These are phyloP conservation scores for Amitus sp. DNA, from an alignment of 2,888 invertebrate genomes.

Conservation along the genomic window DNA sequence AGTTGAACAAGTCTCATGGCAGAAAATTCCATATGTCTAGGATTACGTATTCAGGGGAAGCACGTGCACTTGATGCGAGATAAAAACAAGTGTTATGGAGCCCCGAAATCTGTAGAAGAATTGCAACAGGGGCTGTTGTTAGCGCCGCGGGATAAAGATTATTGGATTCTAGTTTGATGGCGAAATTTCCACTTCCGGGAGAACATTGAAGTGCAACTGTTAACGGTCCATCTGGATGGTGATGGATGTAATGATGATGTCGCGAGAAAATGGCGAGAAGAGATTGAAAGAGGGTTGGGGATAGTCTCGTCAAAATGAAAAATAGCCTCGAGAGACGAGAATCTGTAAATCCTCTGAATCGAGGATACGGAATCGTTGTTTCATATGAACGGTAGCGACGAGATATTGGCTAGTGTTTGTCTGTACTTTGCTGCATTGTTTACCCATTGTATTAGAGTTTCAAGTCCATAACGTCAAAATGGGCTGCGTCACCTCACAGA, in stretches of 20 bases:
- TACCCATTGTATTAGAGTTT: not conserved
- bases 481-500: conserved; percentile 76
- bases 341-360: not conserved
- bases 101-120: not conserved
- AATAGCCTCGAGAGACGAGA: not conserved
- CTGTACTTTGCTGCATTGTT: not conserved
- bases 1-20: conserved; percentile 1
- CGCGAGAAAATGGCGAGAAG: not conserved
- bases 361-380: not conserved
- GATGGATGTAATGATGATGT: not conserved
- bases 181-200: not conserved
- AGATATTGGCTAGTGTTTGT: not conserved
- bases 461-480: conserved; percentile 68
- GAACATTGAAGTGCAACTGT: not conserved
- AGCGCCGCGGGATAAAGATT: not conserved
- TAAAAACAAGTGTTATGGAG: not conserved
- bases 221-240: not conserved
- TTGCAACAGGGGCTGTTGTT: not conserved
- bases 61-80: not conserved
- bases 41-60: not conserved
- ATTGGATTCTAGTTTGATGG: not conserved
- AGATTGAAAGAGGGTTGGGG: not conserved
- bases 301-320: conserved; percentile 5
- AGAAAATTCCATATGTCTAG: not conserved
- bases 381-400: not conserved